Percentiles rank a stretch among this genome's conserved stretches.
These are phyloP conservation scores for Lycodopsis pacificus DNA, from an alignment of 2,797 vertebrate species.

Conservation along the genomic window DNA sequence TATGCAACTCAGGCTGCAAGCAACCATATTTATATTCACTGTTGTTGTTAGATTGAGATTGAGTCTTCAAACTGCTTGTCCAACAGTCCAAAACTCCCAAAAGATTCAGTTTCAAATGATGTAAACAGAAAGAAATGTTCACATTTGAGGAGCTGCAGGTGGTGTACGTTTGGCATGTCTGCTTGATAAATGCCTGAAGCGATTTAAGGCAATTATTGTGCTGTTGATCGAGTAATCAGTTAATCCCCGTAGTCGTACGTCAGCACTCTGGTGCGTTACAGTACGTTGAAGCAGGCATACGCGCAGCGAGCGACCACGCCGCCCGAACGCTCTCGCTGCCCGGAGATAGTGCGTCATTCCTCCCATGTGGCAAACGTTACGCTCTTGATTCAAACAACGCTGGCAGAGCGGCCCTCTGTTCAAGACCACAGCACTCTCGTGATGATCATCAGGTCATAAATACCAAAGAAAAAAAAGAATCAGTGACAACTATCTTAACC, in stretches of 20 bases:
- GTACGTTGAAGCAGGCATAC: not conserved
- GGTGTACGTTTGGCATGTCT: not conserved
- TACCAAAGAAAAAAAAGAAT: slow-evolving; percentile 60
- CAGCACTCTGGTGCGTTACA: not conserved
- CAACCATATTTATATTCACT: no score
- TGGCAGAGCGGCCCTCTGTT: slow-evolving; percentile 55
- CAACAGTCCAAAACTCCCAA: not conserved
- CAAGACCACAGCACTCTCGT: slow-evolving; percentile 56
- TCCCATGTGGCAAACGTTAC: slow-evolving; percentile 68
- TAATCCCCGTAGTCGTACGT: not conserved
- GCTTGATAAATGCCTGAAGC: not conserved
- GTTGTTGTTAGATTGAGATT: not conserved
- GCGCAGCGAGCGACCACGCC: not conserved
- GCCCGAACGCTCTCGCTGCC: slow-evolving; percentile 13
- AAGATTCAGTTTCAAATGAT: not conserved
- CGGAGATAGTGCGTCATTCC: slow-evolving; percentile 50
- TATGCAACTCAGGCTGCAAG: not conserved
- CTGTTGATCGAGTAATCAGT: not conserved
- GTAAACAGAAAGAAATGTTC: not conserved
- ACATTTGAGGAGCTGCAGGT: not conserved
- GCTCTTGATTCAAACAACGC: slow-evolving; percentile 44
- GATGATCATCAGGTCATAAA: slow-evolving; percentile 78
- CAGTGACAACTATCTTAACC: slow-evolving; percentile 70
- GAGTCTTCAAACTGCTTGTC: not conserved
- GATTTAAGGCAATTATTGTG: not conserved